phyloP scores from a whole-genome alignment of 2,797 vertebrate genomes.

The Margarornis squamiger region DNA sequence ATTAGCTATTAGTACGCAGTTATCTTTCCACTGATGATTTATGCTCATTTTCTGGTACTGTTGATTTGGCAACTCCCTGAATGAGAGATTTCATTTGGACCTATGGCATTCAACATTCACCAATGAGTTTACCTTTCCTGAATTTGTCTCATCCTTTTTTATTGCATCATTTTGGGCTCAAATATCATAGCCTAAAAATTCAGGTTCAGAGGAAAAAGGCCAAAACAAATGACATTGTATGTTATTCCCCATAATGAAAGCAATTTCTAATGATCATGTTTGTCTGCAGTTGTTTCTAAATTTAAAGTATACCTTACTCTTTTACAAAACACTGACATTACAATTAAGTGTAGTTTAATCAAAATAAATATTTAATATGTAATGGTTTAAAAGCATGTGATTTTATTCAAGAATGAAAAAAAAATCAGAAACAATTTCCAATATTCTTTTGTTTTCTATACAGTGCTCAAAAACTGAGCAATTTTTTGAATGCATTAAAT shows the following conservation, averaged over 20 bases:
- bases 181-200: background rate
- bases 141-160: background rate
- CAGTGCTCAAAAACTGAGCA: background rate
- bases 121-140: background rate
- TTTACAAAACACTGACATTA: background rate
- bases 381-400: background rate
- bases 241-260: background rate
- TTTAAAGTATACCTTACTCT: background rate
- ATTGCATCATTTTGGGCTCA: background rate
- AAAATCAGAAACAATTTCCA: background rate
- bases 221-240: background rate
- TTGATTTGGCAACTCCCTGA: background rate
- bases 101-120: background rate
- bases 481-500: background rate
- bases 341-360: background rate
- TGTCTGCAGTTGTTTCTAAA: background rate
- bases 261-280: background rate
- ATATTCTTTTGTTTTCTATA: background rate
- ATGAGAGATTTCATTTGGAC: accelerated
- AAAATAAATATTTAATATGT: background rate
- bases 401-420: background rate
- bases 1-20: background rate
- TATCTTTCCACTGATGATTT: background rate
- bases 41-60: background rate
- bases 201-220: accelerated